These are phyloP conservation scores for Caenorhabditis inopinata DNA, from an alignment of 1,140 invertebrate genomes.

Conservation along the genomic window DNA sequence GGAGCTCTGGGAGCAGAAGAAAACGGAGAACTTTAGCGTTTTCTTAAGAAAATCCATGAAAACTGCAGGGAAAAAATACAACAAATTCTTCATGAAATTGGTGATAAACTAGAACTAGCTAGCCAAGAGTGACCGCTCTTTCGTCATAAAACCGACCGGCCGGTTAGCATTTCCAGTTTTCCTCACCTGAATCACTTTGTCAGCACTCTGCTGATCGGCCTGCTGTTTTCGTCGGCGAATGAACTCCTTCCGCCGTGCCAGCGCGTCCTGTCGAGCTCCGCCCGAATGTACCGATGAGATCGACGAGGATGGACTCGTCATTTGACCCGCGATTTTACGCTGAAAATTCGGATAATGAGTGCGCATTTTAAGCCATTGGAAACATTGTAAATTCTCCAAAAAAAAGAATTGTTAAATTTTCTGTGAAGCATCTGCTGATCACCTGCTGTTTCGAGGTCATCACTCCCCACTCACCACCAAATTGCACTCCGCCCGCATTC, in stretches of 20 bases:
- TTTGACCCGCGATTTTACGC: slow-evolving; percentile 45
- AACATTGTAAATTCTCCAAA: no score
- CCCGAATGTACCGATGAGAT: slow-evolving; percentile 63
- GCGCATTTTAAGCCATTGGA: no score
- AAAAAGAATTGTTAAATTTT: neutral
- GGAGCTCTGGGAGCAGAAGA: no score
- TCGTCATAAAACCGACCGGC: no score
- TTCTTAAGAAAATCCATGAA: no score
- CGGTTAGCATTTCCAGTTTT: no score
- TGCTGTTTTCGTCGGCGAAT: slow-evolving; percentile 59
- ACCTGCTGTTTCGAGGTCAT: neutral
- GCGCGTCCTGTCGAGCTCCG: slow-evolving; percentile 48
- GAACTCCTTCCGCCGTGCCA: slow-evolving; percentile 63
- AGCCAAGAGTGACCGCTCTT: no score
- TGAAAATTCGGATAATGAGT: neutral
- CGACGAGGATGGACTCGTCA: slow-evolving; percentile 74
- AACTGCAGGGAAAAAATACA: no score
- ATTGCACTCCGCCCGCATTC: neutral
- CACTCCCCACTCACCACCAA: no score
- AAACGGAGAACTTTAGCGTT: no score
- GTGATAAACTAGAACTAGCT: no score
- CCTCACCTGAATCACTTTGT: slow-evolving; percentile 61
- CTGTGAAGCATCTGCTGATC: neutral
- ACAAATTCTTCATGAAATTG: no score
- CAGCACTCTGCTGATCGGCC: slow-evolving; percentile 60